Evolutionary conservation across 2,888 invertebrate species (phyloP).

Genomic region (Heteropelma amictum): DNA sequence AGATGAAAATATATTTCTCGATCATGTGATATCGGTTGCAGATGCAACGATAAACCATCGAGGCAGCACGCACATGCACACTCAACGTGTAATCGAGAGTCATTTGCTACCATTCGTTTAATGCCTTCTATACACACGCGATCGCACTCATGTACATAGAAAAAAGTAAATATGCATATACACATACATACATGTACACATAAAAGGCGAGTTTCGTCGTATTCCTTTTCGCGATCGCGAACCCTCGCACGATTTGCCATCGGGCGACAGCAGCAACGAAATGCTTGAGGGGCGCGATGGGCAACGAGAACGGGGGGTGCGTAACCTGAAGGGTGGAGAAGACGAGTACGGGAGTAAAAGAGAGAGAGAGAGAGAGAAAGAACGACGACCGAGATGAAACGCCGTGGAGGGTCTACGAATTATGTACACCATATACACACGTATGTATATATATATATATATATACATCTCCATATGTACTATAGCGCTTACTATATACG

Average conservation of each 20-base stretch:
- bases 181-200: no score
- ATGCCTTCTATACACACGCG: background rate
- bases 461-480: conserved; percentile 9
- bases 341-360: conserved; percentile 12
- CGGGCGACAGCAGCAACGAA: conserved; percentile 56
- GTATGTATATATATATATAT: conserved; percentile 5
- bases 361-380: background rate
- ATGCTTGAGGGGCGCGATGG: conserved; percentile 43
- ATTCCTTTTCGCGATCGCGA: conserved; percentile 37
- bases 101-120: no score
- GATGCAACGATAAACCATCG: no score
- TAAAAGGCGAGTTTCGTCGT: no score
- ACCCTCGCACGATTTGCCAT: conserved; percentile 61
- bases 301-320: conserved; percentile 27
- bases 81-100: no score
- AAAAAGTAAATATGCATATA: no score
- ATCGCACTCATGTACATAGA: background rate
- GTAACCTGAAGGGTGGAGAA: conserved; percentile 24
- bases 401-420: conserved; percentile 29
- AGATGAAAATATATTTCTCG: no score
- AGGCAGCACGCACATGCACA: no score
- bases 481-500: conserved; percentile 6
- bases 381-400: conserved; percentile 31
- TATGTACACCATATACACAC: no score
- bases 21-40: no score